Evolutionary conservation across 1,140 invertebrate genomes (phyloP), one percentile per base, ranked within the genome.

Genomic region (Cephus cinctus): DNA sequence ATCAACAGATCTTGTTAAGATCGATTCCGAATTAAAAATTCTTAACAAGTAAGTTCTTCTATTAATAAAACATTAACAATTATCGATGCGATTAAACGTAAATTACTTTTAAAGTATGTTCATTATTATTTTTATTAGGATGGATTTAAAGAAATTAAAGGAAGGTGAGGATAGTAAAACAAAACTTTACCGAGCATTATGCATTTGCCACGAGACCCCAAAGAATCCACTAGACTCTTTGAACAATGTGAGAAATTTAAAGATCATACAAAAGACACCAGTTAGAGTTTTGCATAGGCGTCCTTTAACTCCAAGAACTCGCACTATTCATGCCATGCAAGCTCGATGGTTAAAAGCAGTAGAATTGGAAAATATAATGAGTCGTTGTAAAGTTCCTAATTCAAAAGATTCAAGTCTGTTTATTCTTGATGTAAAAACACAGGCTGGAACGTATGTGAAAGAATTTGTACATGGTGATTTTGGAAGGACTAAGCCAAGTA

Each of bases 391-490:
- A 57, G 21, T 43, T 42, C 25, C 15, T 9, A 12, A 20, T 4
- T 14, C 22, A 12, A 12, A 30, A 6, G 21, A 54, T 43, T 43
- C 54, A 11, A 66, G 80, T 35, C 69, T 86, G 16, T 84, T 93
- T 59, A 69, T 82, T 42, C 58, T 97, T 3, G 77, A 83, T 51
- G 50, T 97, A 1, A 83, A 81, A 39, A 95, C 93, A 9, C 89
- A 96, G 73, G 94, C 95, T 30, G 96, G 95, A 30, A 97, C 94
- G 2, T 98, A 98, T 67, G 84, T 98, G 0, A 98, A 98, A 77
- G 96, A 98, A 78, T 94, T 98, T 80, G 87, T 96, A 12, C 94
- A 98, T 76, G 92, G 95, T 1, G 96, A 98, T 77, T 90, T 97
- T 69, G 88, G 90, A 11, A 79, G 95, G 30, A 96, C 94, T 0